Evolutionary conservation across 2,888 invertebrate species (phyloP).

Genomic region (Caenorhabditis imperialis): DNA sequence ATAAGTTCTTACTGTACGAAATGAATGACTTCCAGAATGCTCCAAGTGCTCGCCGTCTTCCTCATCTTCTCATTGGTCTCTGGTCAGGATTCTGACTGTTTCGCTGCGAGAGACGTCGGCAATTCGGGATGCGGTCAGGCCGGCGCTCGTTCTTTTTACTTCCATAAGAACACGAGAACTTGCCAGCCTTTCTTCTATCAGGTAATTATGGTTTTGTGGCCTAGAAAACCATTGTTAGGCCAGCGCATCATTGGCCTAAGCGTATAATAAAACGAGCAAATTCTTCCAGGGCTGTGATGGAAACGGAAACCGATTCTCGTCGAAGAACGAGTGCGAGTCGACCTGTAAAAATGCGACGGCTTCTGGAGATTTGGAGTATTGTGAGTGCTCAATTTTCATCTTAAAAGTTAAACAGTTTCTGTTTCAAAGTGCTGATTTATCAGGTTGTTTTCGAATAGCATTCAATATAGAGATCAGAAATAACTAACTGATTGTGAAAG

Average conservation of each 20-base stretch:
- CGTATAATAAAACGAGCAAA: neutral
- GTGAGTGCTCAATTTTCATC: conserved; percentile 8
- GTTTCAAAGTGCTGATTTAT: neutral
- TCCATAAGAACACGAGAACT: conserved; percentile 67
- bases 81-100: conserved; percentile 28
- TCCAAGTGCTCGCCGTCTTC: too few species aligned
- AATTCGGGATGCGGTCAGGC: conserved; percentile 63
- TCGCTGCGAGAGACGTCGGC: conserved; percentile 21
- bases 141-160: conserved; percentile 70
- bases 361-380: conserved; percentile 32
- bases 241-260: neutral
- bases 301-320: conserved; percentile 70
- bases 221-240: too few species aligned
- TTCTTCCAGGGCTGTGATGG: conserved; percentile 70
- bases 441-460: neutral
- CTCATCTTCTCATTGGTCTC: neutral
- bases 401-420: neutral
- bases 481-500: too few species aligned
- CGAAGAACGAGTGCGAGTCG: conserved; percentile 63
- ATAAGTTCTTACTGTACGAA: too few species aligned
- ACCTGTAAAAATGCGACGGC: conserved; percentile 38
- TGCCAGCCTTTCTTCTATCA: conserved; percentile 76
- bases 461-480: too few species aligned
- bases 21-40: too few species aligned
- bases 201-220: conserved; percentile 19